These are phyloP conservation scores for Gymnopithys bicolor DNA, from an alignment of 2,797 vertebrate genomes.

Conservation along the genomic window DNA sequence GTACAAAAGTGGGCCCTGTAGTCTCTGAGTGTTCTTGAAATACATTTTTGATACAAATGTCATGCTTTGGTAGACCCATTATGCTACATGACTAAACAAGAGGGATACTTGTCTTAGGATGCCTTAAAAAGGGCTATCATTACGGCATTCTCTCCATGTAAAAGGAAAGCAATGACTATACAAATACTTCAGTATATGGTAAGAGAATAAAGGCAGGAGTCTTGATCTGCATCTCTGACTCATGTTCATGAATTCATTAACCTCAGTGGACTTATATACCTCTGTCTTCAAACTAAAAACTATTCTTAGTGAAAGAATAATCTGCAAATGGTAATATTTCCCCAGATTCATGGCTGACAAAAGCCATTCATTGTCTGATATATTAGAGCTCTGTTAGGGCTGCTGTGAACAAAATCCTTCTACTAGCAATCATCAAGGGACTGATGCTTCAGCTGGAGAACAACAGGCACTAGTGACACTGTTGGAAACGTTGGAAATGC, in stretches of 20 bases:
- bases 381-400: background rate
- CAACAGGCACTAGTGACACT: background rate
- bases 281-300: background rate
- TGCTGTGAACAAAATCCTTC: slow-evolving; percentile 14
- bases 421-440: background rate
- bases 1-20: background rate
- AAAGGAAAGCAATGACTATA: slow-evolving; percentile 22
- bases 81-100: background rate
- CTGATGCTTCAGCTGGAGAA: background rate
- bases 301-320: background rate
- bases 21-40: background rate
- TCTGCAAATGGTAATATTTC: slow-evolving; percentile 32
- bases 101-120: background rate
- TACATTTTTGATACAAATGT: background rate
- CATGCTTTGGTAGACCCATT: background rate
- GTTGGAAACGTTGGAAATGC: background rate
- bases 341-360: background rate
- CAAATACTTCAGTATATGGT: background rate
- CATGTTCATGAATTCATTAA: slow-evolving; percentile 32
- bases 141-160: background rate
- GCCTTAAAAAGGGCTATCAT: background rate
- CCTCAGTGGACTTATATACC: slow-evolving; percentile 32
- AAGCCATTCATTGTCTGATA: slow-evolving; percentile 28
- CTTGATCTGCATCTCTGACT: slow-evolving; percentile 47
- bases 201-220: slow-evolving; percentile 18